Evolutionary conservation across 1,140 invertebrate genomes (phyloP).

Genomic region (fruit fly (Drosophila melanogaster)): Release_6_plus_ISO1_MT NC_004354.4:1596001-1596500

Average conservation of each 20-base stretch:
- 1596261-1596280: slow-evolving; percentile 26
- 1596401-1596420: slow-evolving; percentile 59
- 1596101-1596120: slow-evolving; percentile 30
- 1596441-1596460: not conserved
- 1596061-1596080: slow-evolving; percentile 38
- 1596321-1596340: slow-evolving; percentile 11
- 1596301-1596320: slow-evolving; percentile 46
- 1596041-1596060: slow-evolving; percentile 14
- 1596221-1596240: not conserved
- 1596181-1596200: slow-evolving; percentile 17
- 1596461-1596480: slow-evolving; percentile 5
- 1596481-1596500: slow-evolving; percentile 47
- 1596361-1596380: slow-evolving; percentile 68
- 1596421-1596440: not conserved
- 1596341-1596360: slow-evolving; percentile 55
- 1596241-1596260: not conserved
- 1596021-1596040: not conserved
- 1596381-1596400: slow-evolving; percentile 70
- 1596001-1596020: not conserved
- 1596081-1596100: slow-evolving; percentile 38
- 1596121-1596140: slow-evolving; percentile 46
- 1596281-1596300: slow-evolving; percentile 31
- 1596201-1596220: slow-evolving; percentile 25
- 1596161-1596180: slow-evolving; percentile 20
- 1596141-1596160: slow-evolving; percentile 14